Base-by-base conservation (phyloP, 1,140 invertebrate genomes). In the Drosophila pseudoananassae region DNA sequence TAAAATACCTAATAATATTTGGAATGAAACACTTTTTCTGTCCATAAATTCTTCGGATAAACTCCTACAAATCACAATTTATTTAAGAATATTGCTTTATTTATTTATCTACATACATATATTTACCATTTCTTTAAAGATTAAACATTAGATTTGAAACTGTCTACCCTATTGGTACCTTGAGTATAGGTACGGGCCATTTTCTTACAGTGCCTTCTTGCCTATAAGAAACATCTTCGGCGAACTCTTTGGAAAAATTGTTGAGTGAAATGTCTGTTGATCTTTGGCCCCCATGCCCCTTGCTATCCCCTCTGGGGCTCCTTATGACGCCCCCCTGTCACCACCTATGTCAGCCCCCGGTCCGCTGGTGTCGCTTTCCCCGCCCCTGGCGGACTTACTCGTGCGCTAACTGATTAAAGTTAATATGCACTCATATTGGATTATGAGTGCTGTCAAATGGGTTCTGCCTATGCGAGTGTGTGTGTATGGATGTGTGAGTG, bases 391-490 rank as follows among this genome's bases (percentile, higher is more conserved):
- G 52, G 71, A 75, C 47, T 33, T 75, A 65, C 71, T 75, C 71
- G 71, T 75, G 71, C 71, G 80, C 80, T 51, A 87, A 84, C 81
- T 87, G 81, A 84, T 84, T 84, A 84, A 87, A 84, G 77, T 81
- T 84, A 84, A 84, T 87, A 84, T 87, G 82, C 82, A 73, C 81
- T 75, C 71, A 75, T 75, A 75, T 75, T 75, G 71, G 70, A 75
- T 75, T 75, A 75, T 75, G 59, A 75, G 71, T 75, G 71, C 71
- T 75, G 59, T 65, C 70, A 75, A 75, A 75, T 81, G 80, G 66
- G 66, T 53, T 70, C 49, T 17, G 17, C 43, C 47, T 4, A 43
- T 43, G 7, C 4, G 38, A 31, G 33, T 36, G 31, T 12, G 33
- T 2, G 33, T 36, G 10, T 36, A 4, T 36, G 33, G 33, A 36